Conservation (phyloP, 2,113 vertebrate genomes). For the Naja naja region DNA sequence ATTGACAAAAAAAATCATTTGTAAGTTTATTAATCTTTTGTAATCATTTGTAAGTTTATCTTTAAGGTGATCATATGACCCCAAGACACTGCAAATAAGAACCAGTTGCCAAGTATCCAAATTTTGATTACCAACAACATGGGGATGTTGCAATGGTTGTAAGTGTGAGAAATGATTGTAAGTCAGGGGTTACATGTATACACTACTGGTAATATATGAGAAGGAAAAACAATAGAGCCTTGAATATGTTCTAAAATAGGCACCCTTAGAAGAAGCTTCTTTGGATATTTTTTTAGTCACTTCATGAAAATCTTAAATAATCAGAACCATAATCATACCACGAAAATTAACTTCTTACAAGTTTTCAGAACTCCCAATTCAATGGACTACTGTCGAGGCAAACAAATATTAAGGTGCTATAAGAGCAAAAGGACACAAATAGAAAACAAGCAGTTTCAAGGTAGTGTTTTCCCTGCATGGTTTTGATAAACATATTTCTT, state of each 20-base stretch:
- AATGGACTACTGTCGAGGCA: background rate
- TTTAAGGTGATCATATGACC: background rate
- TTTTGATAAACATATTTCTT: background rate
- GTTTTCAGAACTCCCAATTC: background rate
- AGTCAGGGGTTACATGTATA: background rate
- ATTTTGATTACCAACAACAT: background rate
- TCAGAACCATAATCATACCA: background rate
- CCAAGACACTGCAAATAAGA: background rate
- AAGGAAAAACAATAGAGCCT: background rate
- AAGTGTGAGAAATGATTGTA: background rate
- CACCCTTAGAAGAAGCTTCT: background rate
- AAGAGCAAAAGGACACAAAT: background rate
- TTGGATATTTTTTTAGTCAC: background rate
- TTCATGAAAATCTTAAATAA: background rate
- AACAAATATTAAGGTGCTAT: background rate
- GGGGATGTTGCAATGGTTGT: background rate
- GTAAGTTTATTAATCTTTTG: background rate
- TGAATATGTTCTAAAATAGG: background rate
- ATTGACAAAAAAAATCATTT: background rate
- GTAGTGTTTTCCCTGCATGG: background rate
- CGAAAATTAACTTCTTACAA: background rate
- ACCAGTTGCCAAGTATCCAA: background rate
- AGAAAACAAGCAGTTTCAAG: background rate
- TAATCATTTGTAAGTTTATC: background rate
- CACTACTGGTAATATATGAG: background rate